Percentiles rank a stretch among this genome's conserved stretches.
These are phyloP conservation scores for Melitaea athalia DNA, from an alignment of 2,888 invertebrate species.

Conservation along the genomic window DNA sequence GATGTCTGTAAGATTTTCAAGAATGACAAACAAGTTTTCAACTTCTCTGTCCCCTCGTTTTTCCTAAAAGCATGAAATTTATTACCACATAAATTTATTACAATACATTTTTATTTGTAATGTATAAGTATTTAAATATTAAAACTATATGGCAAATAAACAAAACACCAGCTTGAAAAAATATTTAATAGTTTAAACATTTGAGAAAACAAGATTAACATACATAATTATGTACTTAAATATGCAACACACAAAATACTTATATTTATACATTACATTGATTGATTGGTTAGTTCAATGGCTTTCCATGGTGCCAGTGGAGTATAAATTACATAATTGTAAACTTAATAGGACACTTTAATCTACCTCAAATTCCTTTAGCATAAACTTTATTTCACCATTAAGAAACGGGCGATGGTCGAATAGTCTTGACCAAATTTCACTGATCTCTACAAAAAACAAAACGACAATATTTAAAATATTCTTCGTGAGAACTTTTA, in stretches of 20 bases:
- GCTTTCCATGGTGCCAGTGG: too few relatives aligned
- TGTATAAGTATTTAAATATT: neutral
- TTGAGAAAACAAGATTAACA: too few relatives aligned
- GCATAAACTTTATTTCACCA: constrained; percentile 92
- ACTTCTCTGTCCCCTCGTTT: constrained; percentile 90
- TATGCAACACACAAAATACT: too few relatives aligned
- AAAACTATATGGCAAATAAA: too few relatives aligned
- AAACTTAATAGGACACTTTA: neutral
- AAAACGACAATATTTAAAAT: neutral
- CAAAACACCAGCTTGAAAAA: too few relatives aligned
- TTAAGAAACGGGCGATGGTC: constrained; percentile 93
- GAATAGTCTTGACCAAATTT: constrained; percentile 92
- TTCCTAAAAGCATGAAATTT: constrained; percentile 76
- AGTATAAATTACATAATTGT: constrained; percentile 4
- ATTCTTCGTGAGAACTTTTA: neutral
- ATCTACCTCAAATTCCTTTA: constrained; percentile 92
- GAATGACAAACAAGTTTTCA: constrained; percentile 88
- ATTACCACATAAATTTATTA: neutral
- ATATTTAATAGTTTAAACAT: too few relatives aligned
- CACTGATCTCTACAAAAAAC: constrained; percentile 85
- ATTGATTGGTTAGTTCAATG: too few relatives aligned
- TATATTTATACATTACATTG: neutral
- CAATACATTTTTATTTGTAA: neutral
- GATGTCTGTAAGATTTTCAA: constrained; percentile 89
- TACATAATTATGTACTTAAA: too few relatives aligned